phyloP scores from a whole-genome alignment of 2,797 vertebrate genomes.

The Chaetophractus vellerosus region DNA sequence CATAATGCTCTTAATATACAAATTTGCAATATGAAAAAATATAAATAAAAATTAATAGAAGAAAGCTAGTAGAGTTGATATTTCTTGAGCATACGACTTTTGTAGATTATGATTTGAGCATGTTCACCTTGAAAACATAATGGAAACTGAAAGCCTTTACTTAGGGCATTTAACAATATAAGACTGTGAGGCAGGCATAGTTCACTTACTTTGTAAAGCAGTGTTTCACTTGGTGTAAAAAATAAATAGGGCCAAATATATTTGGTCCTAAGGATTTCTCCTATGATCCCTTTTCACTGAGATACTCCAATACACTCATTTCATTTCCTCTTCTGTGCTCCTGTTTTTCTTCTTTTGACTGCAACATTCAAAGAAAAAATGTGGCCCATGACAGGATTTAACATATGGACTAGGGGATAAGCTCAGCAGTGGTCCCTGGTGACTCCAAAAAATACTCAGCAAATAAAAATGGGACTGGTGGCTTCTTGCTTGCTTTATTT shows the following conservation, averaged over 20 bases:
- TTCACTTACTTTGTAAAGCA: neutral
- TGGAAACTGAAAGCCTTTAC: neutral
- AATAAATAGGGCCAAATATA: neutral
- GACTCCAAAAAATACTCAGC: neutral
- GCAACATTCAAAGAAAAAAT: neutral
- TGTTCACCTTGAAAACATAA: neutral
- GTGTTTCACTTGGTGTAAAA: neutral
- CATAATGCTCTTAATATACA: neutral
- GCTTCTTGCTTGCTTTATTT: neutral
- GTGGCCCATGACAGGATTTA: neutral
- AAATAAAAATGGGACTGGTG: neutral
- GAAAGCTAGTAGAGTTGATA: neutral
- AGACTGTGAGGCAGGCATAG: neutral
- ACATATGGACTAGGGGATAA: neutral
- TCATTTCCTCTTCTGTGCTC: neutral
- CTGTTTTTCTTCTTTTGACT: neutral
- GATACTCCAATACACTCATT: neutral
- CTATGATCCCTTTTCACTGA: neutral
- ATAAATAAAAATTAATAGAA: neutral
- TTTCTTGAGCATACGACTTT: neutral
- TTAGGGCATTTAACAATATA: constrained; percentile 9
- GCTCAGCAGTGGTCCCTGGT: neutral
- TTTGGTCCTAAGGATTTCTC: neutral
- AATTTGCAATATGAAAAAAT: neutral
- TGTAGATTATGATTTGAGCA: neutral